phyloP scores from a whole-genome alignment of 2,888 invertebrate species.

The Amblyteles armatorius region DNA sequence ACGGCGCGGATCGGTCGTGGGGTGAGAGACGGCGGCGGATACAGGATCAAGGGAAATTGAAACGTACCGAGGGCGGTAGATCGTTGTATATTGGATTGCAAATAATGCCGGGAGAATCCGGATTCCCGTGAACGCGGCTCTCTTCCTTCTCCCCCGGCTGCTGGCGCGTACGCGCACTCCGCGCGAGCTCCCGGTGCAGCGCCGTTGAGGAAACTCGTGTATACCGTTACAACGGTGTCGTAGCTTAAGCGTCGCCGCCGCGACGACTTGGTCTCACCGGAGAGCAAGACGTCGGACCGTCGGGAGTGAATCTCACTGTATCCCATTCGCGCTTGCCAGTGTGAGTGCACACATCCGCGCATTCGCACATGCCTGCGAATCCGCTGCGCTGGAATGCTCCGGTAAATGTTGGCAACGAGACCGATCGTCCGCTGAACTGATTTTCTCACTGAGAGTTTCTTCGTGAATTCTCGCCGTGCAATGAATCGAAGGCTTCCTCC shows the following conservation, averaged over 20 bases:
- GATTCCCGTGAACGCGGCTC: constrained; percentile 47
- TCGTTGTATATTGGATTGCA: constrained; percentile 71
- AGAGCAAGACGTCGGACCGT: constrained; percentile 15
- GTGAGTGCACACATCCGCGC: constrained; percentile 1
- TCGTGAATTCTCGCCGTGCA: constrained; percentile 43
- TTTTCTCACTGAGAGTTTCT: constrained; percentile 34
- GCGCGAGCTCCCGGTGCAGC: not conserved
- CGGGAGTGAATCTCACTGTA: constrained; percentile 36
- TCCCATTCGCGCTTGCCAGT: constrained; percentile 18
- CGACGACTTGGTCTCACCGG: constrained; percentile 45
- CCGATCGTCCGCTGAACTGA: constrained; percentile 37
- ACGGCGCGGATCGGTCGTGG: constrained; percentile 15
- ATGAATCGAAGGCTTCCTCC: constrained; percentile 36
- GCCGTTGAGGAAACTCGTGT: constrained; percentile 1
- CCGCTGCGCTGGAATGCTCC: not conserved
- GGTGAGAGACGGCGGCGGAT: constrained; percentile 53
- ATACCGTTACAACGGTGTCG: constrained; percentile 44
- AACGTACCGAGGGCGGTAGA: constrained; percentile 68
- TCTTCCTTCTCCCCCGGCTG: constrained; percentile 22
- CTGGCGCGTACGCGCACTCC: constrained; percentile 8
- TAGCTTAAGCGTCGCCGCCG: constrained; percentile 59
- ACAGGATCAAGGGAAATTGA: constrained; percentile 67
- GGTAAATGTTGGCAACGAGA: constrained; percentile 17
- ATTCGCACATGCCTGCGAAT: not conserved
- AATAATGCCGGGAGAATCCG: constrained; percentile 58